Base-by-base conservation (phyloP, 2,888 invertebrate genomes). In the Drosophila melanosoma region DNA sequence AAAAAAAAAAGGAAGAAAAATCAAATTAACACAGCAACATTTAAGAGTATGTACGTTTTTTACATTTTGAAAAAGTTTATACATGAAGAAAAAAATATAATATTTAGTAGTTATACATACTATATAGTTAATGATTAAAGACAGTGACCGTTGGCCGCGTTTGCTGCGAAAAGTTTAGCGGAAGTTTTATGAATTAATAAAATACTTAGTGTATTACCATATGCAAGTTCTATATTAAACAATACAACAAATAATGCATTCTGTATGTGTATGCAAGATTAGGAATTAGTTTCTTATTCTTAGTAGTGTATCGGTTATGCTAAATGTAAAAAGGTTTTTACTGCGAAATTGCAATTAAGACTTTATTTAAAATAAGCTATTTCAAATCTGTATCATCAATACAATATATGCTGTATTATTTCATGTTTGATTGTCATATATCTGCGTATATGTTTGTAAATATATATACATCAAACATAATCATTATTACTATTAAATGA, bases 11-110 rank as follows among this genome's bases (percentile, higher is more conserved):
- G 5, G 29, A 29, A 29, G 29, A 29, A 29, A 29, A 45, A 45
- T 15, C 38, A 35, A 38, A 45, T 36, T 26, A 52, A 15, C 59
- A 59, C 40, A 56, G 36, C 53, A 62, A 71, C 62, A 72, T 64
- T 59, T 59, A 59, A 59, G 69, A 15, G 65, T 77, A 77, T 74
- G 72, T 78, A 88, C 82, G 82, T 86, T 86, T 86, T 86, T 84
- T 89, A 86, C 89, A 89, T 89, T 86, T 86, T 82, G 84, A 86
- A 71, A 81, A 81, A 81, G 82, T 86, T 86, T 86, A 87, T 89
- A 86, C 83, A 72, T 69, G 72, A 65, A 71, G 67, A 64, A 53
- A 38, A 56, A 42, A 49, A 53, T 52, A 83, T 62, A 79, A 79
- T 79, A 79, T 80, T 76, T 76, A 76, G 60, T 74, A 80, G 76